Base-by-base conservation (phyloP, 2,888 invertebrate species). In the Agonopterix arenella region DNA sequence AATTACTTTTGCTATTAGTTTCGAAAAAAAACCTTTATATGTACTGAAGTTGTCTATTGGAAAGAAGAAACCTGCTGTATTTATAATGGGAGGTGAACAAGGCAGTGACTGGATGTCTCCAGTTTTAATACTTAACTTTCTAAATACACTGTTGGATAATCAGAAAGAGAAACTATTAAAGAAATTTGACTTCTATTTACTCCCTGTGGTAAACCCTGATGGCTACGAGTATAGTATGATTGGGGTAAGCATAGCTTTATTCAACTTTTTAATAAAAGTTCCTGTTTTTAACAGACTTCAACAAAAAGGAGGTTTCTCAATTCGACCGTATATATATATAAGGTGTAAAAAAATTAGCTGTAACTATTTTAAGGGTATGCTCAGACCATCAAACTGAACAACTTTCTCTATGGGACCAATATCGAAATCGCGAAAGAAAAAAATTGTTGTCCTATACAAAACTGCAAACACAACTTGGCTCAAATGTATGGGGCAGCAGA, bases 191-290 rank as follows among this genome's bases (percentile, higher is more conserved):
- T 72, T 85, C 53, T 85, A 84, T 57, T 64, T 86, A 51, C 52
- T 84, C 5, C 88, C 88, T 45, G 54, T 83, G 18, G 59, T 80
- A n/a, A 88, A 88, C 64, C 85, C 86, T 50, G 88, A 88, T 75
- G 88, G 88, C 16, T 85, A 82, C 66, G 66, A 58, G 8, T 78
- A 68, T 54, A 84, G 78, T 51, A 68, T 68, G 53, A 58, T 53
- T 44, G 50, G 60, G 68, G 85, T 85, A 68, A 60, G 56, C 50
- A 16, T 28, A 60, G 56, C 50, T 28, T 28, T 28, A 28, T 28
- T 28, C 5, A 5, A 28, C 28, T 28, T 28, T 28, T 28, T 5
- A 28, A 28, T 28, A 5, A 5, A 7, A 28, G 28, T 28, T 28
- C 28, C 28, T 28, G 28, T 28, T 28, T 13, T n/a, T n/a, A n/a